phyloP scores from a whole-genome alignment of 2,888 invertebrate genomes.

The Epistrophe grossulariae region DNA sequence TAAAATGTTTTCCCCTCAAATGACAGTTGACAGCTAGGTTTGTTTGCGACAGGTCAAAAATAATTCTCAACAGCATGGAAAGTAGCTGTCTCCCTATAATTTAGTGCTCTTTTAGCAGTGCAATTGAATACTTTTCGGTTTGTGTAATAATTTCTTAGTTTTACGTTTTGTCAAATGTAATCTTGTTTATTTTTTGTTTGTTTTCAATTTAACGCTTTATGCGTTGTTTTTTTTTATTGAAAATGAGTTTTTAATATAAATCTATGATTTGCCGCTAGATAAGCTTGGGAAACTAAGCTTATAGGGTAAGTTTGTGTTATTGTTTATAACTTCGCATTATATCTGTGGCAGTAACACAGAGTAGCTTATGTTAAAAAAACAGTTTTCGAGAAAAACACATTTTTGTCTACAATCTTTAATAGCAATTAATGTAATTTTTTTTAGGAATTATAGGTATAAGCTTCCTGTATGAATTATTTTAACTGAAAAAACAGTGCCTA shows the following conservation, averaged over 20 bases:
- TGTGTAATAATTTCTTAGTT: not conserved
- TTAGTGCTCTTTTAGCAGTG: not conserved
- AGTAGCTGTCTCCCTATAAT: not conserved
- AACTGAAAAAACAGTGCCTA: too few relatives aligned
- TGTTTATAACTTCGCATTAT: not conserved
- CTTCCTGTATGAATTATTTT: too few relatives aligned
- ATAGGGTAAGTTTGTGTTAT: slow-evolving; percentile 43
- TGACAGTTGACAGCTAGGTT: not conserved
- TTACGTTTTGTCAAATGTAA: not conserved
- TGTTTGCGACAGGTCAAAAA: not conserved
- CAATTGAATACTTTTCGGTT: not conserved
- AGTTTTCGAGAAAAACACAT: too few relatives aligned
- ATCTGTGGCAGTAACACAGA: too few relatives aligned
- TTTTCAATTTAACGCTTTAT: not conserved
- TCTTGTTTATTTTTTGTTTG: not conserved
- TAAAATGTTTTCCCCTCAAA: not conserved
- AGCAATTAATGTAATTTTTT: too few relatives aligned
- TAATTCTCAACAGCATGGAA: not conserved
- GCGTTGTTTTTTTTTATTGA: not conserved
- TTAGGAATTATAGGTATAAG: too few relatives aligned
- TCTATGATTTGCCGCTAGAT: slow-evolving; percentile 10
- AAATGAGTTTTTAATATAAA: slow-evolving; percentile 29
- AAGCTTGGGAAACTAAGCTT: slow-evolving; percentile 13
- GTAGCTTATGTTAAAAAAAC: too few relatives aligned
- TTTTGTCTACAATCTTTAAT: too few relatives aligned